phyloP scores from a whole-genome alignment of 2,888 invertebrate genomes.

The Ornithoptera alexandrae region DNA sequence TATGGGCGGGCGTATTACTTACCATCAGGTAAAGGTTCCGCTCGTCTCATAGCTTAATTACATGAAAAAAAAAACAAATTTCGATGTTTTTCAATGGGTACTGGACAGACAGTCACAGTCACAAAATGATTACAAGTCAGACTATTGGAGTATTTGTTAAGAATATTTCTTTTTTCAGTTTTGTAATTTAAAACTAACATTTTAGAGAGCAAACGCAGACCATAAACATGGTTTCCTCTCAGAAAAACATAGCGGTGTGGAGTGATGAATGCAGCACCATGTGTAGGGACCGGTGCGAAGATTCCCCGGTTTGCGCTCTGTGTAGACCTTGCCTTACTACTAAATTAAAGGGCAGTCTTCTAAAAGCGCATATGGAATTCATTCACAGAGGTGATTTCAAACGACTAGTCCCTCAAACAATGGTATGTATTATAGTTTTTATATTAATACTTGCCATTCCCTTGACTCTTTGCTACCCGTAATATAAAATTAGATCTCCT shows the following conservation, averaged over 20 bases:
- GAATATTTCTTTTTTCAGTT: neutral
- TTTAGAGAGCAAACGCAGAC: slow-evolving; percentile 67
- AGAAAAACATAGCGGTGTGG: slow-evolving; percentile 89
- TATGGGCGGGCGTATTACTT: too few species aligned
- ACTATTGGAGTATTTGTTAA: neutral
- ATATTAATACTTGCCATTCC: too few species aligned
- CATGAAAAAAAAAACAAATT: too few species aligned
- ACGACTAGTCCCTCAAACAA: slow-evolving; percentile 88
- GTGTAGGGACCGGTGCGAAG: slow-evolving; percentile 81
- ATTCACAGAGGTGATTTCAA: slow-evolving; percentile 88
- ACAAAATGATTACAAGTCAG: too few species aligned
- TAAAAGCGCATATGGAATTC: slow-evolving; percentile 89
- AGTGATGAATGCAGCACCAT: slow-evolving; percentile 81
- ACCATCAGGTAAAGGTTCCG: too few species aligned
- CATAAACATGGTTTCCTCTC: slow-evolving; percentile 84
- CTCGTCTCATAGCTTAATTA: too few species aligned
- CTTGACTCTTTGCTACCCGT: too few species aligned
- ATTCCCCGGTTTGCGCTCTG: slow-evolving; percentile 82
- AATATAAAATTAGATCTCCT: too few species aligned
- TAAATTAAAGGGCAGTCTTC: slow-evolving; percentile 79
- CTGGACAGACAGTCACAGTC: too few species aligned
- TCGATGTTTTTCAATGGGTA: too few species aligned
- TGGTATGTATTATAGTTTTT: slow-evolving; percentile 55
- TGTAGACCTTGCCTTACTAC: slow-evolving; percentile 88
- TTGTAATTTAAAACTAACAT: slow-evolving; percentile 17